Percentiles rank a stretch among this genome's conserved stretches.
phyloP scores from a whole-genome alignment of 2,888 invertebrate species.

The Spodoptera littoralis region DNA sequence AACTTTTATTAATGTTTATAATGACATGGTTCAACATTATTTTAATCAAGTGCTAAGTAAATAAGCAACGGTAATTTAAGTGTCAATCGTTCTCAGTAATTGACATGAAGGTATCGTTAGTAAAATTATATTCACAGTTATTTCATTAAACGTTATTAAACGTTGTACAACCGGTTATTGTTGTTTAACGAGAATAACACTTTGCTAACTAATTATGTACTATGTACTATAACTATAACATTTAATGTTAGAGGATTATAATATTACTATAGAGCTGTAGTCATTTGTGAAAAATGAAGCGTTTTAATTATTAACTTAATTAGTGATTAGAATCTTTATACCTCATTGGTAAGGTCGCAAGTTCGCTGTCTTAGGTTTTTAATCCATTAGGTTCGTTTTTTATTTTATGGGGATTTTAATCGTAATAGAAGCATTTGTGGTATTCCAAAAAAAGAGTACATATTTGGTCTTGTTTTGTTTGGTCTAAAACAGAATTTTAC shows the following conservation, averaged over 20 bases:
- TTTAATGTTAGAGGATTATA: neutral
- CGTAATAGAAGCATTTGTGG: no score
- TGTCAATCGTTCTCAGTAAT: conserved; percentile 26
- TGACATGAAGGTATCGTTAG: conserved; percentile 35
- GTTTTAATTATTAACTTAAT: neutral
- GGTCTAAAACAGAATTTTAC: no score
- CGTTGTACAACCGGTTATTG: conserved; percentile 31
- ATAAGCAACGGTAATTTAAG: conserved; percentile 19
- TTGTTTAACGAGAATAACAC: conserved; percentile 33
- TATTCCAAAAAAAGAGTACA: no score
- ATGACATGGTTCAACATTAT: no score
- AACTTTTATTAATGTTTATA: no score
- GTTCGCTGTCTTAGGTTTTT: no score
- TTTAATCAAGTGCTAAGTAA: neutral
- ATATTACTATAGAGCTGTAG: conserved; percentile 7
- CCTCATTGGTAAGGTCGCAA: no score
- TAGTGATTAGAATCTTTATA: neutral
- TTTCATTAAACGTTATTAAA: conserved; percentile 34
- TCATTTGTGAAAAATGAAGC: conserved; percentile 14
- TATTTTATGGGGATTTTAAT: no score
- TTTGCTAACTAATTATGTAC: conserved; percentile 19
- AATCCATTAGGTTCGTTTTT: no score
- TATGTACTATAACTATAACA: neutral
- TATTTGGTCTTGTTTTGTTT: no score
- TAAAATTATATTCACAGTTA: conserved; percentile 47